Conservation (phyloP, 2,113 vertebrate species). For the Formicarius rufipectus region DNA sequence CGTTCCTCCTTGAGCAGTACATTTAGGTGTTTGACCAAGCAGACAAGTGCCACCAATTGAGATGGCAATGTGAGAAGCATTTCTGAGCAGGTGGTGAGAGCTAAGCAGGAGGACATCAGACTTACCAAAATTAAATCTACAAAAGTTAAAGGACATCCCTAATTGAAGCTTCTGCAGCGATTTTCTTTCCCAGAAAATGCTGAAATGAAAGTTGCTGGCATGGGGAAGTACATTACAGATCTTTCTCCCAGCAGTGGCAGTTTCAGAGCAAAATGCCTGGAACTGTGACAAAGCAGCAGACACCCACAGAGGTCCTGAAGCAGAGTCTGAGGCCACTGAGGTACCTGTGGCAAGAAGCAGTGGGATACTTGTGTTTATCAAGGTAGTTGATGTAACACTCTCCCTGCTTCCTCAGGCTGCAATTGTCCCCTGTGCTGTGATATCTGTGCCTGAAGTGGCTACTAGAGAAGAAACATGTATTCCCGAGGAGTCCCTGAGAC, state of each 20-base stretch:
- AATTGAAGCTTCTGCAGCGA: background rate
- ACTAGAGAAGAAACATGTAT: background rate
- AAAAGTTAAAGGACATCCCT: background rate
- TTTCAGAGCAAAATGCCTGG: background rate
- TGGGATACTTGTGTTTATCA: background rate
- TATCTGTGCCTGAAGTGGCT: background rate
- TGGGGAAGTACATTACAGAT: background rate
- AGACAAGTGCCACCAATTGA: background rate
- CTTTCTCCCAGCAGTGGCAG: background rate
- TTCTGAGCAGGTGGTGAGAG: conserved; percentile 6
- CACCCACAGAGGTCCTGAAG: background rate
- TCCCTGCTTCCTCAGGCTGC: background rate
- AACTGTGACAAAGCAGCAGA: background rate
- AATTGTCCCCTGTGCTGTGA: background rate
- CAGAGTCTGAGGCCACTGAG: background rate
- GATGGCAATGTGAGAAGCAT: conserved; percentile 13
- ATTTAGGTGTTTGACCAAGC: conserved; percentile 5
- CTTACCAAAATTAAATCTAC: background rate
- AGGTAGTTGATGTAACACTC: background rate
- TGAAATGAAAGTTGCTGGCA: background rate
- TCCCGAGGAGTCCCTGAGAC: background rate
- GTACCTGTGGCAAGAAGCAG: background rate
- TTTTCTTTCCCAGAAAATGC: background rate
- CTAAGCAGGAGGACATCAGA: background rate
- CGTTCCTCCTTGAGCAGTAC: background rate